Evolutionary conservation across 2,113 vertebrate genomes (phyloP).

Genomic region (Onychorhynchus coronatus): DNA sequence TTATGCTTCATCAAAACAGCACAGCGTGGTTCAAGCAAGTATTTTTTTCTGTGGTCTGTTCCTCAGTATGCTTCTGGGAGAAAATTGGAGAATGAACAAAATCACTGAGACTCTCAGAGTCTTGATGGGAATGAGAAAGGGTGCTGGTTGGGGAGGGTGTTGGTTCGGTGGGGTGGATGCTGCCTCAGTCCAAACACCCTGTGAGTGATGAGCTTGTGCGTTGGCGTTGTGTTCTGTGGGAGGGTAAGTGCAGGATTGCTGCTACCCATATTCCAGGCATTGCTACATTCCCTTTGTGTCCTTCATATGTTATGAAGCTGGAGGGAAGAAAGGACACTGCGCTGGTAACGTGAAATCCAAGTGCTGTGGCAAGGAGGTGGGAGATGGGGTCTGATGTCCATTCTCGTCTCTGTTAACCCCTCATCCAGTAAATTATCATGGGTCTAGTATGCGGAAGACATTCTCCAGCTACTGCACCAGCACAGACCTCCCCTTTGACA

Average conservation of each 20-base stretch:
- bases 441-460: not conserved
- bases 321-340: not conserved
- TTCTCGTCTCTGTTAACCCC: not conserved
- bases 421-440: not conserved
- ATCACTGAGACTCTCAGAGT: not conserved
- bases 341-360: not conserved
- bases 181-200: not conserved
- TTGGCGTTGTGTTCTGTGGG: not conserved
- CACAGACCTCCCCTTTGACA: not conserved
- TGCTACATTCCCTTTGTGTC: not conserved
- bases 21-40: not conserved
- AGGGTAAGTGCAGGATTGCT: not conserved
- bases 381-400: not conserved
- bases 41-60: not conserved
- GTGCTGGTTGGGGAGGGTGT: not conserved
- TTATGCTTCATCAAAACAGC: not conserved
- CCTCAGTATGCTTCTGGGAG: not conserved
- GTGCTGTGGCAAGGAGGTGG: not conserved
- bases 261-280: not conserved
- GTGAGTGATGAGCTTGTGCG: fast-evolving
- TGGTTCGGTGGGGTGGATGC: not conserved
- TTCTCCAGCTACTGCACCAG: not conserved
- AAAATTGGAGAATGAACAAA: not conserved
- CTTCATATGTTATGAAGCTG: not conserved
- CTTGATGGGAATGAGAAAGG: not conserved